Conservation (phyloP, 2,113 vertebrate species). For the Neotragus moschatus region DNA sequence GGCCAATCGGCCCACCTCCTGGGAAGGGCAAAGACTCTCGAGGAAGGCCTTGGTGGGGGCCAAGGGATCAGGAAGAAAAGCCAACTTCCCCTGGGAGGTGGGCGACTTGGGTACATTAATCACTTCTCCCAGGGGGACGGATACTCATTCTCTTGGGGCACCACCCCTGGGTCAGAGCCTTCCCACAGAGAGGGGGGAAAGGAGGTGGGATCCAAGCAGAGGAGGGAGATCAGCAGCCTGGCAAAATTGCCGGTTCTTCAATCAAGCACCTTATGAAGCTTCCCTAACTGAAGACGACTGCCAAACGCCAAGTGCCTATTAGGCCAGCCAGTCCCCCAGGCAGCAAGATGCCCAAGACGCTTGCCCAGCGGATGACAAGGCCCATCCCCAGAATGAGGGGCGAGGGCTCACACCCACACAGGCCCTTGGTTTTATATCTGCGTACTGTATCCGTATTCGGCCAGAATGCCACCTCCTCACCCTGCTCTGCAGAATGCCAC, state of each 20-base stretch:
- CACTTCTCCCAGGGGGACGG: not conserved
- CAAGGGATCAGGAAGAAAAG: not conserved
- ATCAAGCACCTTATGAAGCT: not conserved
- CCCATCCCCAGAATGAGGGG: not conserved
- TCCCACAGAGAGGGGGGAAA: not conserved
- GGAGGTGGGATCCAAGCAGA: not conserved
- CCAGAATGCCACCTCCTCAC: not conserved
- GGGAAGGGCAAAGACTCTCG: not conserved
- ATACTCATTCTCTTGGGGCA: rapidly evolving
- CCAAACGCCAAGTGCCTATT: not conserved
- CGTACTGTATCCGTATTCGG: not conserved
- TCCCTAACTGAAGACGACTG: not conserved
- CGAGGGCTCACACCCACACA: not conserved
- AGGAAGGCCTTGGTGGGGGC: not conserved
- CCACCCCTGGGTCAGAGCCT: not conserved
- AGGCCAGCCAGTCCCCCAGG: not conserved
- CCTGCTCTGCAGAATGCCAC: not conserved
- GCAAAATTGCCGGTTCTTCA: not conserved
- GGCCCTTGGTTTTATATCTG: not conserved
- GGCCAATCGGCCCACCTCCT: not conserved
- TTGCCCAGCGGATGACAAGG: not conserved
- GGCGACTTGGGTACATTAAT: not conserved
- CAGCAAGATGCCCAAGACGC: not conserved
- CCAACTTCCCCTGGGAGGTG: not conserved
- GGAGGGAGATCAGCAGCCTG: not conserved